Evolutionary conservation across 2,888 invertebrate genomes (phyloP).

Genomic region (Amphimallon solstitiale): DNA sequence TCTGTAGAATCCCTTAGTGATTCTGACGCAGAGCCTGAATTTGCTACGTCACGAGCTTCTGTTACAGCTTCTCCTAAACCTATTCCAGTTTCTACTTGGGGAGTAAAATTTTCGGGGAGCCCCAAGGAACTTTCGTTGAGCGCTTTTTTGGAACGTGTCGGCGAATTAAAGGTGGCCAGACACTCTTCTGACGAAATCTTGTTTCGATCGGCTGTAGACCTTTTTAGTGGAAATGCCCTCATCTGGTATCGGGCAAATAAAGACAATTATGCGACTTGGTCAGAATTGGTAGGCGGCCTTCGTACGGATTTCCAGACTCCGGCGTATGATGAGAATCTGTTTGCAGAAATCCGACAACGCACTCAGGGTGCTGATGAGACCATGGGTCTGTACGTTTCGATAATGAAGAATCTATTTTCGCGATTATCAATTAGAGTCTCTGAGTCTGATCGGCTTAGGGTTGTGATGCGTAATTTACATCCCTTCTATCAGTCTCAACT

Average conservation of each 20-base stretch:
- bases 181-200: not conserved
- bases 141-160: constrained; percentile 27
- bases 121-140: constrained; percentile 3
- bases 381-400: no score
- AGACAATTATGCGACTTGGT: not conserved
- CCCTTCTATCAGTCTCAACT: constrained; percentile 24
- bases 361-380: no score
- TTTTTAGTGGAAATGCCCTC: constrained; percentile 26
- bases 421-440: constrained; percentile 18
- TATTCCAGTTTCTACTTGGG: constrained; percentile 23
- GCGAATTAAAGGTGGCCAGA: constrained; percentile 23
- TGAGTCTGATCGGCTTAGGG: constrained; percentile 10
- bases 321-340: constrained; percentile 26
- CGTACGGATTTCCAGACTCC: no score
- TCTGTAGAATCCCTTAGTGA: no score
- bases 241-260: constrained; percentile 32
- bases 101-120: constrained; percentile 18
- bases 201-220: constrained; percentile 33
- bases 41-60: no score
- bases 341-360: constrained; percentile 37
- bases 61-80: no score
- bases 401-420: constrained; percentile 23
- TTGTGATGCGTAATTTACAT: constrained; percentile 21
- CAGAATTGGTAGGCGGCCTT: not conserved
- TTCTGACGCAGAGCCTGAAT: no score